Percentiles rank a stretch among this genome's conserved stretches.
phyloP scores from a whole-genome alignment of 2,113 vertebrate species.

The Oceanodroma tethys region DNA sequence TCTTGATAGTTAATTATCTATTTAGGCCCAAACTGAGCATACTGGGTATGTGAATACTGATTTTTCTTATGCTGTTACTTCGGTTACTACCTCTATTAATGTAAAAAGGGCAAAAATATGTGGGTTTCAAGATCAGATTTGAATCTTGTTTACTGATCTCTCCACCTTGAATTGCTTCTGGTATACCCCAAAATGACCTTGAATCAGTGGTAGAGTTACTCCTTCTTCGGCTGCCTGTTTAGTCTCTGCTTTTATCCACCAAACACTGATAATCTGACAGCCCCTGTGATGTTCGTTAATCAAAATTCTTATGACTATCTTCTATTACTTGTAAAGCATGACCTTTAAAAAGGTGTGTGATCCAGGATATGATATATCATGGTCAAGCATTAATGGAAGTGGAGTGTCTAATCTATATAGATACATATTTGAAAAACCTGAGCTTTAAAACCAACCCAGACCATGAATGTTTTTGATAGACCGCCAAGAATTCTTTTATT shows the following conservation, averaged over 20 bases:
- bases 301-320: background rate
- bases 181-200: background rate
- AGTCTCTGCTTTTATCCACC: background rate
- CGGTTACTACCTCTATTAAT: background rate
- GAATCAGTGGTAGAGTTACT: background rate
- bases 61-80: background rate
- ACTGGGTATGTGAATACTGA: background rate
- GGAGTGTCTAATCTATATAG: background rate
- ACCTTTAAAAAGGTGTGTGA: background rate
- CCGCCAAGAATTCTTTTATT: background rate
- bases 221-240: accelerated
- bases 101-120: background rate
- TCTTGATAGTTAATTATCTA: background rate
- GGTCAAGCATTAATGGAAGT: background rate
- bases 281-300: background rate
- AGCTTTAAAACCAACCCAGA: background rate
- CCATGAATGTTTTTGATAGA: background rate
- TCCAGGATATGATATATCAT: background rate
- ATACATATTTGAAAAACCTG: background rate
- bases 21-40: background rate
- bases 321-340: background rate
- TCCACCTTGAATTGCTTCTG: background rate
- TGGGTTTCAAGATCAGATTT: background rate
- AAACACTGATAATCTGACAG: background rate
- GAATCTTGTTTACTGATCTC: background rate